phyloP scores from a whole-genome alignment of 2,888 invertebrate genomes.

The Eupithecia centaureata region DNA sequence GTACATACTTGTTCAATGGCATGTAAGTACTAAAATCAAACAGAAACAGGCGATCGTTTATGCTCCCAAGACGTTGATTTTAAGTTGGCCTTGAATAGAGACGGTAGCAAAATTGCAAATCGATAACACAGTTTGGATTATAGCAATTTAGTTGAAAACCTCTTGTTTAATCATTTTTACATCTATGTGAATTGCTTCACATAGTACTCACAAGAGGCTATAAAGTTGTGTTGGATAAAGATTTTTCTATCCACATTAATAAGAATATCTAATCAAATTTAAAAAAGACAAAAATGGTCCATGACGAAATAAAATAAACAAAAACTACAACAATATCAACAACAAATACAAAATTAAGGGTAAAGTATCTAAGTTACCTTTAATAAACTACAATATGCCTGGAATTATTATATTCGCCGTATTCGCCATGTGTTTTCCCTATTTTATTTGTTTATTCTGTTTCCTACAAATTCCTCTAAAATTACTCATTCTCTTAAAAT shows the following conservation, averaged over 20 bases:
- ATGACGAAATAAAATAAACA: no score
- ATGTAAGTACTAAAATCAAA: not conserved
- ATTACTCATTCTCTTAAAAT: no score
- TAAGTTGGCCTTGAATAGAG: conserved; percentile 17
- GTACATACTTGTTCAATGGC: not conserved
- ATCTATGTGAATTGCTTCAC: conserved; percentile 10
- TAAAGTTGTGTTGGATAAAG: not conserved
- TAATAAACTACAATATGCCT: no score
- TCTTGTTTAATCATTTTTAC: conserved; percentile 11
- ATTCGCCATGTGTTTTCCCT: not conserved
- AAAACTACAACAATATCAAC: no score
- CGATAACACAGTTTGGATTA: conserved; percentile 17
- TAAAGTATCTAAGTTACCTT: no score
- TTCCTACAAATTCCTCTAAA: no score
- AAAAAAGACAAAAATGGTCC: no score
- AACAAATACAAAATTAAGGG: no score
- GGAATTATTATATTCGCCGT: not conserved
- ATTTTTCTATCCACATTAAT: not conserved
- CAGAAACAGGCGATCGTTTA: not conserved
- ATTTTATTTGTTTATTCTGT: not conserved
- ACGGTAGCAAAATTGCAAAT: conserved; percentile 17
- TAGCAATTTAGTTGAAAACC: conserved; percentile 23
- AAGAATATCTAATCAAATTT: no score
- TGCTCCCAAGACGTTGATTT: conserved; percentile 15
- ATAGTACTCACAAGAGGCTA: not conserved